Evolutionary conservation across 2,888 invertebrate species (phyloP), one percentile per base, ranked within the genome.

Genomic region (Leptinotarsa rubiginosa): DNA sequence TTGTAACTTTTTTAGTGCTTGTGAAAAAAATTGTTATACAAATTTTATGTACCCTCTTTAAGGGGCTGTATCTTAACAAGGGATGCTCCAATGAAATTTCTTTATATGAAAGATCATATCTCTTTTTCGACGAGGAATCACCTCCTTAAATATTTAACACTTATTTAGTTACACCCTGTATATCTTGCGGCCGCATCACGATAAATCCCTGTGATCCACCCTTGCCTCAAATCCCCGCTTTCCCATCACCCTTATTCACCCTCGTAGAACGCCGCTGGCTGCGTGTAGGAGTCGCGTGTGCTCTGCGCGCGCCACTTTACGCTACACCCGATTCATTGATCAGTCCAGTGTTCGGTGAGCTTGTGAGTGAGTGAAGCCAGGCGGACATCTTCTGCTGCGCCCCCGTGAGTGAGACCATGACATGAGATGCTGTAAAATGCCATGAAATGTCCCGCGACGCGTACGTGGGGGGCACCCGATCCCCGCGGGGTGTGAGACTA

Each of bases 401-500:
- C 79, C 80, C 77, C 79, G 80, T 79, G 77, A 70, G 68, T 52
- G 67, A 72, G 67, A 72, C 74, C 22, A 74, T 67, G 76, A 64
- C 74, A 52, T 72, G 72, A 72, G 70, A 62, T 52, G 65, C 70
- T 68, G 71, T 83, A 83, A 82, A 81, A 86, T 86, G 87, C 82
- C 87, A 87, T 87, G 88, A 88, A 85, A 91, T 91, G 91, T 91
- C 91, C 85, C 89, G 91, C 83, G 91, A 91, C 88, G 90, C 91
- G 87, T 92, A 91, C 88, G 88, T 88, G 86, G 89, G 89, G 91
- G 89, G 91, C 88, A 88, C 91, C 90, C 89, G 93, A 90, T 91
- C 92, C 90, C 90, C 93, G 90, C 90, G 92, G 85, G 89, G 90
- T 87, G 90, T 92, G 90, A 93, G 93, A 88, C 90, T 96, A 90